A percentile compares a stretch with the other conserved stretches of the same genome.
These are phyloP conservation scores for Pheosia gnoma DNA, from an alignment of 2,888 invertebrate genomes.

Conservation along the genomic window DNA sequence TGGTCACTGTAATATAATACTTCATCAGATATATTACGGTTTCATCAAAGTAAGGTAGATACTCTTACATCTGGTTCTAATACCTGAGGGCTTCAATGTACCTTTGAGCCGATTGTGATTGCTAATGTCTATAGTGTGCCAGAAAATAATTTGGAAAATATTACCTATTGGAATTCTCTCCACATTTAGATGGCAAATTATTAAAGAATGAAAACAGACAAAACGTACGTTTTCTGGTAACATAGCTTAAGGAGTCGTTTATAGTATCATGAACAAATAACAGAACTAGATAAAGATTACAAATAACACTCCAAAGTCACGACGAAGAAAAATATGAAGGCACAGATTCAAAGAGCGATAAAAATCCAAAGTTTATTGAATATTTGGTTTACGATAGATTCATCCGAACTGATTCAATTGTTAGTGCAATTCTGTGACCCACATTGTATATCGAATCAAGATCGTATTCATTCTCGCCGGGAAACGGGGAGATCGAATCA, in stretches of 20 bases:
- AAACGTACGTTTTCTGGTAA: not conserved
- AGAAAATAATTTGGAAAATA: too few species aligned
- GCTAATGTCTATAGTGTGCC: not conserved
- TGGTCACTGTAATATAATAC: slow-evolving; percentile 73
- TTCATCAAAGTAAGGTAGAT: not conserved
- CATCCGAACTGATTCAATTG: slow-evolving; percentile 21
- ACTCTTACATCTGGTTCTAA: not conserved
- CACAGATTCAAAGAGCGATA: not conserved
- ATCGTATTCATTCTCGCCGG: slow-evolving; percentile 25
- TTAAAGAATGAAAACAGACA: too few species aligned
- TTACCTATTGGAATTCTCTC: too few species aligned
- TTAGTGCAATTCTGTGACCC: slow-evolving; percentile 29
- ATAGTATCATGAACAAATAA: not conserved
- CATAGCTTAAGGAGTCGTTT: not conserved
- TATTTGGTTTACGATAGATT: slow-evolving; percentile 16
- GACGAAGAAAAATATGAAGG: not conserved
- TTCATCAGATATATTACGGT: slow-evolving; percentile 17
- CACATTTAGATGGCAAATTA: too few species aligned
- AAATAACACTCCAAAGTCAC: not conserved
- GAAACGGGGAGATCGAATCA: slow-evolving; percentile 38
- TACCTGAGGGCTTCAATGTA: not conserved
- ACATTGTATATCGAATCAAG: slow-evolving; percentile 37
- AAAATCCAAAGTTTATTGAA: slow-evolving; percentile 2
- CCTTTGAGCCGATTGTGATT: not conserved
- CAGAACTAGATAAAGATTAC: slow-evolving; percentile 1